These are phyloP conservation scores for honey bee (Apis mellifera) DNA, from an alignment of 1,140 invertebrate genomes.

Conservation along the genomic window Amel_HAv3.1 CM009931.2:13639001-13639500, in stretches of 20 bases:
- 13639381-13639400: conserved; percentile 59
- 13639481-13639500: background rate
- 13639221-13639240: background rate
- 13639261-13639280: conserved; percentile 17
- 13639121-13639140: background rate
- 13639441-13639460: conserved; percentile 27
- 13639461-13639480: conserved; percentile 16
- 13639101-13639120: background rate
- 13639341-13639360: conserved; percentile 61
- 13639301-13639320: conserved; percentile 54
- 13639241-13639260: conserved; percentile 1
- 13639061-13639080: no score
- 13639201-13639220: background rate
- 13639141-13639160: background rate
- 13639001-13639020: no score
- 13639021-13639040: no score
- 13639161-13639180: background rate
- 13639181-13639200: background rate
- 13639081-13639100: background rate
- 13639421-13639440: conserved; percentile 65
- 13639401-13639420: conserved; percentile 59
- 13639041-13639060: no score
- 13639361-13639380: conserved; percentile 65
- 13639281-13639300: conserved; percentile 56
- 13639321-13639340: conserved; percentile 59